Evolutionary conservation across 2,888 invertebrate genomes (phyloP).

Genomic region (Hydroisotoma schaefferi): DNA sequence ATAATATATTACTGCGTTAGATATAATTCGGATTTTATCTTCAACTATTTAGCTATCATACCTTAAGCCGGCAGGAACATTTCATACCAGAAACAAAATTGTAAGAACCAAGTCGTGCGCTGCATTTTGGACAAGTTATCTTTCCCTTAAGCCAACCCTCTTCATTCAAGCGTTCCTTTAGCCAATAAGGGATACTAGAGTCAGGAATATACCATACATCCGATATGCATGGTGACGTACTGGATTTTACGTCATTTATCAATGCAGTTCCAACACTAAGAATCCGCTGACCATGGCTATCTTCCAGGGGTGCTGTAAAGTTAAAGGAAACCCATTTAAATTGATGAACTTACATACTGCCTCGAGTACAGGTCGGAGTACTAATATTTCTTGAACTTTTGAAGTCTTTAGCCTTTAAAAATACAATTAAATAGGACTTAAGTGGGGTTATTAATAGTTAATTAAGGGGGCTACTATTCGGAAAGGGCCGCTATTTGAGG

Average conservation of each 20-base stretch:
- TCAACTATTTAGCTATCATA: too few species aligned
- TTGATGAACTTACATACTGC: too few species aligned
- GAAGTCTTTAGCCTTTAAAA: too few species aligned
- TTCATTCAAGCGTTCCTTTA: slow-evolving; percentile 56
- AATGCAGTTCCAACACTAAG: slow-evolving; percentile 20
- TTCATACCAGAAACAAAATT: slow-evolving; percentile 64
- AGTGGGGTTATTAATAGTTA: too few species aligned
- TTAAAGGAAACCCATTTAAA: too few species aligned
- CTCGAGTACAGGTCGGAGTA: too few species aligned
- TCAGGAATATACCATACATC: slow-evolving; percentile 57
- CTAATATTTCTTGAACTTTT: too few species aligned
- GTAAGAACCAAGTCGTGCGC: slow-evolving; percentile 63
- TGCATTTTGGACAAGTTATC: slow-evolving; percentile 61
- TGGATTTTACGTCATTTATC: not conserved
- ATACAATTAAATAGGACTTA: too few species aligned
- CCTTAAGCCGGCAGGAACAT: slow-evolving; percentile 59
- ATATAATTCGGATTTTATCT: too few species aligned
- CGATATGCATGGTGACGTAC: slow-evolving; percentile 18
- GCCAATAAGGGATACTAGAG: slow-evolving; percentile 61
- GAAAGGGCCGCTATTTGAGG: too few species aligned
- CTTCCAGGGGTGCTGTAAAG: slow-evolving; percentile 24
- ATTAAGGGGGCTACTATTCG: too few species aligned
- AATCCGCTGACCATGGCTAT: slow-evolving; percentile 39
- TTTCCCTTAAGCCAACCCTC: slow-evolving; percentile 67
- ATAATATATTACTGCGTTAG: not conserved